Conservation (phyloP, 2,113 vertebrate genomes). For the Lagopus muta region DNA sequence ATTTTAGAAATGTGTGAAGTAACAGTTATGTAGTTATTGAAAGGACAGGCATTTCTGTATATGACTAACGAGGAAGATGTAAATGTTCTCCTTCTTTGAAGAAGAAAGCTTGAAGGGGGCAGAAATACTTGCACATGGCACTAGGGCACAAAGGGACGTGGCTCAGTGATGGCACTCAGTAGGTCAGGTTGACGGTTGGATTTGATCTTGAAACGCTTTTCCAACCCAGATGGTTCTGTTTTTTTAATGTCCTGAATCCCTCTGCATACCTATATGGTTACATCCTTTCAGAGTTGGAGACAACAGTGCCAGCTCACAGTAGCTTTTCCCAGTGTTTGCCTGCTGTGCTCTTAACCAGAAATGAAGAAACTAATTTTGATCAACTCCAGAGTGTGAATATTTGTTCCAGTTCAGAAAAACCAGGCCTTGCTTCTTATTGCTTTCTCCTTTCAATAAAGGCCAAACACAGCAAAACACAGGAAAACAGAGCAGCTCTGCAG, state of each 20-base stretch:
- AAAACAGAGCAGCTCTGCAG: not conserved
- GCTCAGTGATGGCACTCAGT: not conserved
- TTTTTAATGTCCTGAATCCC: not conserved
- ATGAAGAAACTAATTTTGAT: not conserved
- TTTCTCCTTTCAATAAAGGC: not conserved
- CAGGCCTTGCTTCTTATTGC: not conserved
- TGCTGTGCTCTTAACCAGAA: not conserved
- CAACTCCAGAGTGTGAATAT: not conserved
- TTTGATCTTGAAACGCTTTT: not conserved
- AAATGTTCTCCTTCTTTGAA: not conserved
- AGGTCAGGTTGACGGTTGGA: not conserved
- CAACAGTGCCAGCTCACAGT: rapidly evolving
- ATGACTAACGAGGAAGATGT: not conserved
- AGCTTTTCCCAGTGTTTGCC: not conserved
- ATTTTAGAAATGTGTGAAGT: not conserved
- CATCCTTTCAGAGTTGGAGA: not conserved
- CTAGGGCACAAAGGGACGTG: not conserved
- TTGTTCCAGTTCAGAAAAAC: not conserved
- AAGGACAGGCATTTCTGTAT: not conserved
- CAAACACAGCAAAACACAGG: not conserved
- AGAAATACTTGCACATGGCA: not conserved
- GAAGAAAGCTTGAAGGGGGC: not conserved
- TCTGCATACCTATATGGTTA: not conserved
- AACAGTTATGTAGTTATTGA: not conserved
- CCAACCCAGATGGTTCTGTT: not conserved